Evolutionary conservation across 2,113 vertebrate species (phyloP), one percentile per base, ranked within the genome.

Genomic region (Apteryx mantelli): DNA sequence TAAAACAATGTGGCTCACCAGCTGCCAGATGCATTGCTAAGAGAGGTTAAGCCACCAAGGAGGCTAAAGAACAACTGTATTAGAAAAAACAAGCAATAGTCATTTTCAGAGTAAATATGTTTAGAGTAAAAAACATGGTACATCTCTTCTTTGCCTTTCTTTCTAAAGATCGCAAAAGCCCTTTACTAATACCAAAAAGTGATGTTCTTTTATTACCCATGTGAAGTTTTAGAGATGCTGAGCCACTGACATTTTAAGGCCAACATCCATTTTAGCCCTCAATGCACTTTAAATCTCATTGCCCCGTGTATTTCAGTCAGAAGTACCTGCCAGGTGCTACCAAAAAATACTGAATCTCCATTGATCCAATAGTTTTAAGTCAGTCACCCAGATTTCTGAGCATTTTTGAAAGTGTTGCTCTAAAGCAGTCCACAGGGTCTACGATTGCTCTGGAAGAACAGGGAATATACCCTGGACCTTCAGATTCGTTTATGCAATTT

Each of bases 1-100:
- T 89, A 38, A 80, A 88, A 86, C 66, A 87, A 32, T 34, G 64
- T 11, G 6, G 92, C 92, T 30, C 5, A 58, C 90, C 64, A 86
- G 79, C 53, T 90, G 89, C 77, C 82, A 73, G 85, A n/a, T 11
- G 8, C 24, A 5, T 70, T 4, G 36, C 88, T 78, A 18, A 44
- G 38, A 82, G 82, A 94, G 94, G 82, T 65, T 69, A 94, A 61
- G 52, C 64, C 81, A 80, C 77, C 71, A 18, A 85, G 79, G 91
- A 91, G 36, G 55, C 81, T 73, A 6, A 87, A 56, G 76, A 95
- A 58, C n/a, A 85, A 68, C 77, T 77, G 65, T 63, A 40, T 26
- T 70, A 38, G 80, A 55, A 75, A 88, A 89, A 82, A 2, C 36
- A 73, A 24, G 34, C n/a, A 44, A 42, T 68, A 42, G 36, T 87